Percentiles rank a stretch among this genome's conserved stretches.
Conservation (phyloP, 2,888 invertebrate species). For the Apamea sordens region DNA sequence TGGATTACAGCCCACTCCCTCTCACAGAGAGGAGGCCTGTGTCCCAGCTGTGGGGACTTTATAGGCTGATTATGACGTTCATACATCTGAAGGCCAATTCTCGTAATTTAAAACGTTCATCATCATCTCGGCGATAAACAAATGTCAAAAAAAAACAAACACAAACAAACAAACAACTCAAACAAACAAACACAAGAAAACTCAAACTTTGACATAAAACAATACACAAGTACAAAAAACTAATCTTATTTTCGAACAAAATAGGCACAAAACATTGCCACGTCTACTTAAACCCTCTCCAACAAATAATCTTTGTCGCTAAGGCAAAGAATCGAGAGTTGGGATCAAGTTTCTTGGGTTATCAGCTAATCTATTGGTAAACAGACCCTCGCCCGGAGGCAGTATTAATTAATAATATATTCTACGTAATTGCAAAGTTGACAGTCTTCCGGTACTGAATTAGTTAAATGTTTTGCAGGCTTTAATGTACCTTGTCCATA, state of each 20-base stretch:
- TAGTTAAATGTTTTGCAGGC: constrained; percentile 18
- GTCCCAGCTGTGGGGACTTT: too few relatives aligned
- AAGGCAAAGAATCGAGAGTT: constrained; percentile 35
- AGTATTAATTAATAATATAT: constrained; percentile 63
- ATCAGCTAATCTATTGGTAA: constrained; percentile 53
- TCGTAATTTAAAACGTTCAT: too few relatives aligned
- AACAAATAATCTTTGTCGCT: constrained; percentile 34
- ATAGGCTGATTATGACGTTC: too few relatives aligned
- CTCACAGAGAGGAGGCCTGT: too few relatives aligned
- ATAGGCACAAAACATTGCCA: not conserved
- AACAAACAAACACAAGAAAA: too few relatives aligned
- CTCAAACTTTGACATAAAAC: not conserved
- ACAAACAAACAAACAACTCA: too few relatives aligned
- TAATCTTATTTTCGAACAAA: not conserved
- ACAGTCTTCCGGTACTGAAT: constrained; percentile 67
- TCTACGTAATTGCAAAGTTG: constrained; percentile 76
- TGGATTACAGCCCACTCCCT: too few relatives aligned
- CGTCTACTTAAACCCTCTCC: not conserved
- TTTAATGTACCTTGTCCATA: not conserved
- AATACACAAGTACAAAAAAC: not conserved
- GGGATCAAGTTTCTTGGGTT: constrained; percentile 44
- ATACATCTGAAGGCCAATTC: too few relatives aligned
- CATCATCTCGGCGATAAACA: too few relatives aligned
- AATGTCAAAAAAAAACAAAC: too few relatives aligned
- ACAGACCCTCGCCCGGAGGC: constrained; percentile 16